Base-by-base conservation (phyloP, 2,888 invertebrate species). In the Chouioia cunea region DNA sequence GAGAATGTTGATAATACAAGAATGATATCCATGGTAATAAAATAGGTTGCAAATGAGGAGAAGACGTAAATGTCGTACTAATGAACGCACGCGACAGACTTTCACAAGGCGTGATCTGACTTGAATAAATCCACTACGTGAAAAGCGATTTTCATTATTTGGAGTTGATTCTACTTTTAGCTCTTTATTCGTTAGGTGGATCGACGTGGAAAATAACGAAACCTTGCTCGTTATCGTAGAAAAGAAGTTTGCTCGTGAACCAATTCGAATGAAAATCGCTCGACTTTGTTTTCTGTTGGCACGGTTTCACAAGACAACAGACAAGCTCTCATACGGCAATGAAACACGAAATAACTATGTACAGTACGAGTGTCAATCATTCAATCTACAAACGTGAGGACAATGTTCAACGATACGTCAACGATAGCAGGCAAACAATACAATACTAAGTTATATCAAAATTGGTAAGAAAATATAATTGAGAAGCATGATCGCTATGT, bases 401-500 rank as follows among this genome's bases (percentile, higher is more conserved):
- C 27, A 22, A 15, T 16, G 20, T 58, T 8, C 23, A 65, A 50
- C n/a, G 27, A 44, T 36, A 56, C 47, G n/a, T 54, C 22, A 70
- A 52, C 43, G 44, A 44, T 46, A 63, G 43, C 18, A 62, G 18
- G 36, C 15, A 57, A 14, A 59, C 36, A 53, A 52, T 36, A 22
- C 52, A 46, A 52, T 43, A 44, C 3, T 63, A 44, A 16, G 54
- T 59, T 52, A 58, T 53, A 46, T 14, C 16, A 18, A 50, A 36
- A 36, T 36, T 47, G 53, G 48, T 27, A 56, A 43, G 14, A 50
- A 44, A 56, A 62, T 36, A 53, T 22, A 67, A 63, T 63, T 66
- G 47, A 12, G 57, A 74, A 74, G 74, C 71, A 72, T 72, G 74
- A 74, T 70, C 71, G 64, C 82, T 80, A 80, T 82, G 74, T 81